A percentile compares a stretch with the other conserved stretches of the same genome.
Evolutionary conservation across 2,888 invertebrate genomes (phyloP).

Genomic region (Eupithecia abbreviata): DNA sequence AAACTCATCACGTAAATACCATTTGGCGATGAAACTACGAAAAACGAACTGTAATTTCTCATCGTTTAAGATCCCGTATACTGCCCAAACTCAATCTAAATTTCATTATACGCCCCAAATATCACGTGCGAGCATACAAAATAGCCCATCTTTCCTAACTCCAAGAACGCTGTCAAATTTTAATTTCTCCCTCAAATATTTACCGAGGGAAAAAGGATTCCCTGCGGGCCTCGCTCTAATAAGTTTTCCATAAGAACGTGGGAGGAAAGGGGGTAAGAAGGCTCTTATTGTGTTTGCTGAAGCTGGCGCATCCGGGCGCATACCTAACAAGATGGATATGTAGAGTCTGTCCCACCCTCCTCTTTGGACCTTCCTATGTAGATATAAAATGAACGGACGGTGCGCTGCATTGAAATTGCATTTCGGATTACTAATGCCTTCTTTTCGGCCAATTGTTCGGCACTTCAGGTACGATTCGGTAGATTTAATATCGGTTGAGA

Average conservation of each 20-base stretch:
- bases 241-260: constrained; percentile 82
- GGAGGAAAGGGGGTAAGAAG: constrained; percentile 63
- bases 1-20: background rate
- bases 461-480: constrained; percentile 40
- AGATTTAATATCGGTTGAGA: constrained; percentile 25
- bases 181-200: constrained; percentile 84
- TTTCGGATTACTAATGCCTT: constrained; percentile 80
- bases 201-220: constrained; percentile 84
- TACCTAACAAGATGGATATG: constrained; percentile 84
- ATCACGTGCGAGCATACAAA: constrained; percentile 80
- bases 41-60: constrained; percentile 48
- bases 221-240: constrained; percentile 82
- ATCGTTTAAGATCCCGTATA: constrained; percentile 50
- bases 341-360: constrained; percentile 68
- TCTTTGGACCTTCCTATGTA: constrained; percentile 72
- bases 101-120: constrained; percentile 82
- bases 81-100: constrained; percentile 81
- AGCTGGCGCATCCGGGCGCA: constrained; percentile 83
- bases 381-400: constrained; percentile 53
- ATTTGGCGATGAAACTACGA: background rate
- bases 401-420: constrained; percentile 81
- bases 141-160: constrained; percentile 74
- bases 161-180: constrained; percentile 81
- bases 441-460: constrained; percentile 59
- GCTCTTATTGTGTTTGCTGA: constrained; percentile 84